Evolutionary conservation across 2,113 vertebrate genomes (phyloP), one percentile per base, ranked within the genome.

Genomic region (Chlamydotis undulata): DNA sequence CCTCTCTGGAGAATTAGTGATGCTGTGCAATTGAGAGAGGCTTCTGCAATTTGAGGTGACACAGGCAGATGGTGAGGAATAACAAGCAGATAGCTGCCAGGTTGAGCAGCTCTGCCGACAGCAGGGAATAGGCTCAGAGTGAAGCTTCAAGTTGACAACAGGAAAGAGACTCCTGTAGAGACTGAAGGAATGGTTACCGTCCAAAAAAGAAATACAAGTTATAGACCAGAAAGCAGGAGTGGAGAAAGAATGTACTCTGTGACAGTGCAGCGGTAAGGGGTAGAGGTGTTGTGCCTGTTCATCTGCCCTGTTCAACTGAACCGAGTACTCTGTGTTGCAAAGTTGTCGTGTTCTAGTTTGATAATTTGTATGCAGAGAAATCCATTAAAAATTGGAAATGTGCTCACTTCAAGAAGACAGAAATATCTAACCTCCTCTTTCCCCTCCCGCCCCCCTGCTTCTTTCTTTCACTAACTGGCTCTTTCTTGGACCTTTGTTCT

Each of bases 251-350:
- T 0, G 0, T 43, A 41, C 11, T 4, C 11, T 33, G 59, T 0
- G 6, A 10, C 0, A 0, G 35, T 47, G 31, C 45, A 39, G 25
- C 0, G 0, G 19, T 43, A 19, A 28, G 26, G 10, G 28, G 9
- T 43, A 21, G 12, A 25, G 19, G 14, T 50, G 39, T 43, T 50
- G 39, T 43, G 45, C 75, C n/a, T 79, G 31, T 59, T 86, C 7
- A 26, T 57, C 49, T 88, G 23, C 35, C 16, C 10, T 2, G 1
- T 23, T 76, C 33, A 31, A 10, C 18, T 64, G 35, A 56, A 52
- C 23, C 0, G 0, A 47, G 12, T n/a, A 13, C 6, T 65, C 65
- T 26, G 7, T 63, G 35, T 52, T 60, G 33, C 23, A 21, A 53
- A 84, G 35, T 31, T 78, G 17, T 70, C 57, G 49, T 4, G 1